phyloP scores from a whole-genome alignment of 2,797 vertebrate genomes.

The Lacerta bilineata region DNA sequence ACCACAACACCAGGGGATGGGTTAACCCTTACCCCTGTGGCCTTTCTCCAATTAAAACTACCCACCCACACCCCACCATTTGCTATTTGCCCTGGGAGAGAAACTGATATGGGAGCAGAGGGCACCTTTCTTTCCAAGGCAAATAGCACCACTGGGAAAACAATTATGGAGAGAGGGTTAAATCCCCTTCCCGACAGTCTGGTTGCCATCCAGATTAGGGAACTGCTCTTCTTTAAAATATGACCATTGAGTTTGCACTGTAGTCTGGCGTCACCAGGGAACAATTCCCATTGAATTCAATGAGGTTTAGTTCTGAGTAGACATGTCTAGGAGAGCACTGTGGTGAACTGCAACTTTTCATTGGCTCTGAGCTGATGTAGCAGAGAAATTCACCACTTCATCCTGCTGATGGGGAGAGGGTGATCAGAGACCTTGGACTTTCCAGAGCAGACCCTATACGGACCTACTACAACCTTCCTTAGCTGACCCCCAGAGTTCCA shows the following conservation, averaged over 20 bases:
- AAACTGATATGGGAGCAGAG: background rate
- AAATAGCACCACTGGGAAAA: background rate
- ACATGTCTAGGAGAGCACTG: background rate
- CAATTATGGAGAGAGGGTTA: background rate
- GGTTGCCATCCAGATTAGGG: background rate
- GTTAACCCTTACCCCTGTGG: background rate
- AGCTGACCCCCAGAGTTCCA: too few relatives aligned
- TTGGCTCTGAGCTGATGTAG: background rate
- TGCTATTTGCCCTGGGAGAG: background rate
- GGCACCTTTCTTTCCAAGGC: background rate
- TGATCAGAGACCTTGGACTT: background rate
- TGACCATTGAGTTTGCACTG: background rate
- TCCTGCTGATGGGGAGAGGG: too few relatives aligned
- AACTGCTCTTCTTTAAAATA: background rate
- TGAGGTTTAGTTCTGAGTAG: too few relatives aligned
- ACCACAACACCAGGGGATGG: too few relatives aligned
- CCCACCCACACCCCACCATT: background rate
- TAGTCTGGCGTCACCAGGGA: too few relatives aligned
- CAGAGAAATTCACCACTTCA: background rate
- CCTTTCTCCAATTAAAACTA: background rate
- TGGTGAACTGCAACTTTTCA: background rate
- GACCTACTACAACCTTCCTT: background rate
- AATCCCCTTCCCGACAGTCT: background rate
- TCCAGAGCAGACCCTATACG: too few relatives aligned
- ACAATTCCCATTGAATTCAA: too few relatives aligned